Percentiles rank a stretch among this genome's conserved stretches.
These are phyloP conservation scores for Dryobates pubescens DNA, from an alignment of 2,797 vertebrate genomes.

Conservation along the genomic window DNA sequence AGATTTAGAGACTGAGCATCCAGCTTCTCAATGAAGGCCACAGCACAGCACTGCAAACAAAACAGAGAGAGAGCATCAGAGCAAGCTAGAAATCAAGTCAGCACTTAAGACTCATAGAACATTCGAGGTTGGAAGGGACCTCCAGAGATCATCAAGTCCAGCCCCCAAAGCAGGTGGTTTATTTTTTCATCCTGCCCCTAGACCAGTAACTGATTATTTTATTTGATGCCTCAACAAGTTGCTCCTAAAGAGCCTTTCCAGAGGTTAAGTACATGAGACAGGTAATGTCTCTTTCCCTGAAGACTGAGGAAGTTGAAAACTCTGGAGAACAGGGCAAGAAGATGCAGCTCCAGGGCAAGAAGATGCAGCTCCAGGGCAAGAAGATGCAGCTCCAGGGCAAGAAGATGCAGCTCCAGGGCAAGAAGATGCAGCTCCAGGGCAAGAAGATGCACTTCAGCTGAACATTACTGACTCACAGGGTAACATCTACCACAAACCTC, in stretches of 20 bases:
- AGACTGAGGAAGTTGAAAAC: background rate
- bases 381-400: too few relatives aligned
- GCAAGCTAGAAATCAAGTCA: background rate
- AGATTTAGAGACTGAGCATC: slow-evolving; percentile 95
- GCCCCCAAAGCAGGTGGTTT: too few relatives aligned
- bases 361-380: too few relatives aligned
- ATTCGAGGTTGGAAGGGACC: too few relatives aligned
- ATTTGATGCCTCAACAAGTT: background rate
- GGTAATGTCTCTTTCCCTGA: background rate
- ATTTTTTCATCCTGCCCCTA: background rate
- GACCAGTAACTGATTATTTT: background rate
- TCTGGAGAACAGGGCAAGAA: too few relatives aligned
- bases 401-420: too few relatives aligned
- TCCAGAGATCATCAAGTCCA: too few relatives aligned
- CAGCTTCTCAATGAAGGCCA: slow-evolving; percentile 96
- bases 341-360: too few relatives aligned
- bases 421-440: too few relatives aligned
- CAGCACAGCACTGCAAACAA: slow-evolving; percentile 89
- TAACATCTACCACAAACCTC: background rate
- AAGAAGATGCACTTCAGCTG: background rate
- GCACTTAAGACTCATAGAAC: accelerated
- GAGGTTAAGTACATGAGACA: background rate
- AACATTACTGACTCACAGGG: background rate
- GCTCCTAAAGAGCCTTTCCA: background rate
- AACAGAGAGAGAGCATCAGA: background rate